Evolutionary conservation across 2,888 invertebrate species (phyloP), one percentile per base, ranked within the genome.

Genomic region (Mechanitis mazaeus): DNA sequence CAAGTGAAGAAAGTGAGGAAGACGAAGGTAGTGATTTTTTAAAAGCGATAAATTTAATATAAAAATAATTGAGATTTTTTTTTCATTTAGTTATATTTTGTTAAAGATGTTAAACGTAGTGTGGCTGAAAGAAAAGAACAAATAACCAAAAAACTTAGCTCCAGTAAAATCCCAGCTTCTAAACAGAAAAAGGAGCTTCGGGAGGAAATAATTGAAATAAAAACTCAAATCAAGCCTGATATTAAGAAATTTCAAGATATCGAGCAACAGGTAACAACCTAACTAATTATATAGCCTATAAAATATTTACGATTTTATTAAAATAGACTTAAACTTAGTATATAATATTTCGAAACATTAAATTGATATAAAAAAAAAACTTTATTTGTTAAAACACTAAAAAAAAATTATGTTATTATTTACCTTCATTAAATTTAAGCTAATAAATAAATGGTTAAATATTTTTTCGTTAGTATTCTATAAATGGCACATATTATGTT

Each of bases 71-170:
- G 3, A 58, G n/a, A 59, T 33, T 33, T 45, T 31, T 42, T 28
- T 54, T 38, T 59, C 46, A 68, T 71, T 2, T 7, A 9, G n/a
- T 55, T 54, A 54, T 7, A 35, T 53, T 54, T 73, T 63, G n/a
- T 57, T 56, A 45, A 60, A 90, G 91, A 85, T 69, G 75, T 93
- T 33, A 94, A 94, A 71, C 92, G 93, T 67, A 94, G 94, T 57
- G 94, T 95, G 42, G 94, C 94, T n/a, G 95, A 95, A 77, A 87
- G 95, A 69, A 93, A 94, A 67, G 93, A 94, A 75, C 93, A 94
- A 86, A 94, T 95, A 57, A 94, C 94, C 20, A 93, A 94, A 77
- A 93, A 94, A 59, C 81, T 95, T 42, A 94, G 94, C 46, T 91
- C 93, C 31, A 94, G 94, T 78, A 92, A 94, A 75, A 92, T 94